phyloP scores from a whole-genome alignment of 2,113 vertebrate species.

The Aspiorhynchus laticeps region DNA sequence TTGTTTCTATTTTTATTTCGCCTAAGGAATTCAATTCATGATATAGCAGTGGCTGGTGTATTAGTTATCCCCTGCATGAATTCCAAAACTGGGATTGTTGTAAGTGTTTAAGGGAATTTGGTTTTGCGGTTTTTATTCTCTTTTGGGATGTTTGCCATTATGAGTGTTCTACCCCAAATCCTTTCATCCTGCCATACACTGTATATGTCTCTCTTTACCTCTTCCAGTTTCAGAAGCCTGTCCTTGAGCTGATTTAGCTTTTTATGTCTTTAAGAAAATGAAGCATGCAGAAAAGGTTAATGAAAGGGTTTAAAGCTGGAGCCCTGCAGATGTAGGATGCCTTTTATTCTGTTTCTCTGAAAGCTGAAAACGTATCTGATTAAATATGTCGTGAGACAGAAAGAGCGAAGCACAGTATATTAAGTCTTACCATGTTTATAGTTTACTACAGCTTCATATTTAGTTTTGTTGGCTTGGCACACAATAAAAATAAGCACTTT shows the following conservation, averaged over 20 bases:
- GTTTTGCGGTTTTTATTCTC: background rate
- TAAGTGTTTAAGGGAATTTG: background rate
- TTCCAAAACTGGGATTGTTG: background rate
- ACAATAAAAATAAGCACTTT: background rate
- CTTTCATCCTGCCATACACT: background rate
- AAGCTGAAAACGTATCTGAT: background rate
- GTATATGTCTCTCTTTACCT: background rate
- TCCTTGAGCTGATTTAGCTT: conserved; percentile 4
- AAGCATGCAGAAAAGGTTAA: conserved; percentile 9
- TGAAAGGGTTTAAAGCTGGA: conserved; percentile 1
- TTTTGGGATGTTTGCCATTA: background rate
- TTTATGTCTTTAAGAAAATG: conserved; percentile 11
- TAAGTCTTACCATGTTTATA: background rate
- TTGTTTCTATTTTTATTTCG: background rate
- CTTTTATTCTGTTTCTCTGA: background rate
- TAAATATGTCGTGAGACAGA: background rate
- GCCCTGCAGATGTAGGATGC: background rate
- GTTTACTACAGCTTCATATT: background rate
- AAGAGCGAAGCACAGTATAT: background rate
- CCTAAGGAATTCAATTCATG: background rate
- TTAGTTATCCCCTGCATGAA: background rate
- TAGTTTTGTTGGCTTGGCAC: background rate
- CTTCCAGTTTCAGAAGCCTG: background rate
- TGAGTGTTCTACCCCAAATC: background rate
- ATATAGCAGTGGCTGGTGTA: background rate